phyloP scores from a whole-genome alignment of 2,113 vertebrate genomes.

The Rhodinocichla rosea region DNA sequence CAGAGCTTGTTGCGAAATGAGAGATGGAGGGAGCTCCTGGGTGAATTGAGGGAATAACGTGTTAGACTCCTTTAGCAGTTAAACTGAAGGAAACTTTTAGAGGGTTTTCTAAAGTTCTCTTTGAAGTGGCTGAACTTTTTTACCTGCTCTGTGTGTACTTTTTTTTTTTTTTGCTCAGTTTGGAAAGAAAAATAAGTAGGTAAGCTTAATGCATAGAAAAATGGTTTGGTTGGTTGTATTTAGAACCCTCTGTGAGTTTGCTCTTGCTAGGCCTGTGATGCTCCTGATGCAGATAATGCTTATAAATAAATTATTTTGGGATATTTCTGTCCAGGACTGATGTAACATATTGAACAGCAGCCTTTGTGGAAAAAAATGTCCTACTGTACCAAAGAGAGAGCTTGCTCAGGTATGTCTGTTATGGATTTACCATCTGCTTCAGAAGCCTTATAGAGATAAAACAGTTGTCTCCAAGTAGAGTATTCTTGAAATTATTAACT shows the following conservation, averaged over 20 bases:
- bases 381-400: conserved; percentile 47
- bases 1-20: not conserved
- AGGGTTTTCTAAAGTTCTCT: not conserved
- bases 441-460: not conserved
- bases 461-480: not conserved
- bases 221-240: not conserved
- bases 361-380: conserved; percentile 40
- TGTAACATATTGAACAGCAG: conserved; percentile 41
- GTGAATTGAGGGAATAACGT: not conserved
- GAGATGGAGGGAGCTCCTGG: not conserved
- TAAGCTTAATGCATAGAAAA: not conserved
- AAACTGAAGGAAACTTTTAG: not conserved
- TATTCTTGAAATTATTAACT: not conserved
- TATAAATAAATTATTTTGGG: conserved; percentile 33
- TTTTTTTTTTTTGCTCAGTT: not conserved
- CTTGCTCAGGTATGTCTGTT: conserved; percentile 10
- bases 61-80: not conserved
- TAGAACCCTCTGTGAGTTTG: not conserved
- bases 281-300: not conserved
- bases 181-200: not conserved
- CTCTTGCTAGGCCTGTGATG: not conserved
- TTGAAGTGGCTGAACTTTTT: not conserved
- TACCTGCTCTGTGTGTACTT: not conserved
- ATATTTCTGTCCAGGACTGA: conserved; percentile 41
- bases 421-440: not conserved